These are phyloP conservation scores for Epizoanthus fatuus DNA, from an alignment of 92 coral and sea anemone genomes.

Conservation along the genomic window DNA sequence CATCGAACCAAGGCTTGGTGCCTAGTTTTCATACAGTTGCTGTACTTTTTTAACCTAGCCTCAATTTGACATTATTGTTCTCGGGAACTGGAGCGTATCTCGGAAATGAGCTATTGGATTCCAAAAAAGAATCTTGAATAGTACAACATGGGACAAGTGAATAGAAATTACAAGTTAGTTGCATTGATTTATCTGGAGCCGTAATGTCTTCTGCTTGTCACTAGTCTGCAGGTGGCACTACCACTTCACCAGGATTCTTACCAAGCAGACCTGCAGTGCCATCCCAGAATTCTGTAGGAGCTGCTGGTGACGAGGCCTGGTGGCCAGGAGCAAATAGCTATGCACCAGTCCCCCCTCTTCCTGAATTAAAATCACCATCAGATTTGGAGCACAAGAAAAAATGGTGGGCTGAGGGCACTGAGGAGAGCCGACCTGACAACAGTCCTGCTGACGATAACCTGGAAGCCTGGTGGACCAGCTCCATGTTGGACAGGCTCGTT, in stretches of 20 bases:
- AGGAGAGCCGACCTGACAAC: constrained; percentile 16
- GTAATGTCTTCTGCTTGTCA: too few species aligned
- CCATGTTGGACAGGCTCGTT: constrained; percentile 32
- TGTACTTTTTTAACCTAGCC: too few species aligned
- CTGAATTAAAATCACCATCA: constrained; percentile 76
- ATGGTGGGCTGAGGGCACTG: constrained; percentile 64
- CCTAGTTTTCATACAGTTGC: too few species aligned
- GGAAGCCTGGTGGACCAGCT: constrained; percentile 33
- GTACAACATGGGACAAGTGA: too few species aligned
- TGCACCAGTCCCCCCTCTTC: constrained; percentile 84
- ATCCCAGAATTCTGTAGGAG: constrained; percentile 32
- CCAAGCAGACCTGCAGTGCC: constrained; percentile 62
- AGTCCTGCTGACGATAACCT: constrained; percentile 27
- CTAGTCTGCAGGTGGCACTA: constrained; percentile 8
- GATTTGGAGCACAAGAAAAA: constrained; percentile 52
- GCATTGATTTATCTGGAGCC: neutral
- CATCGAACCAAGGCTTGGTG: too few species aligned
- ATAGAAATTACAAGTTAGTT: neutral
- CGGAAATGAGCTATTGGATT: too few species aligned
- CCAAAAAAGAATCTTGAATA: too few species aligned
- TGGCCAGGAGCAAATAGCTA: constrained; percentile 72
- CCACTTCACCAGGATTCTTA: neutral
- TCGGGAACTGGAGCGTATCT: too few species aligned
- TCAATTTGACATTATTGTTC: too few species aligned
- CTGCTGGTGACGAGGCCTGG: constrained; percentile 77